A percentile compares a stretch with the other conserved stretches of the same genome.
These are phyloP conservation scores for Nasalis larvatus DNA, from an alignment of 2,113 vertebrate genomes.

Conservation along the genomic window DNA sequence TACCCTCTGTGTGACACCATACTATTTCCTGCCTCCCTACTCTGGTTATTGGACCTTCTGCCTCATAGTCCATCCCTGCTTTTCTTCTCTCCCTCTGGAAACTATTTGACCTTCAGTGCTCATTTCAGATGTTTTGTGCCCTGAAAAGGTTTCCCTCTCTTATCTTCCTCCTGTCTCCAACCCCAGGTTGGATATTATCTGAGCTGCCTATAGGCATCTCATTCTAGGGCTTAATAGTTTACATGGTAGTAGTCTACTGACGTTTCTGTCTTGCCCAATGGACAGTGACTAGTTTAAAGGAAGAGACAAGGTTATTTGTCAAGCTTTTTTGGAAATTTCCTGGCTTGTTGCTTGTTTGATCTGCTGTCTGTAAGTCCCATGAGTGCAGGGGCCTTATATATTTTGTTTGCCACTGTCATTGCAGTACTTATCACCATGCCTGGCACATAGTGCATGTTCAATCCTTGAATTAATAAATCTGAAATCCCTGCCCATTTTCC, in stretches of 20 bases:
- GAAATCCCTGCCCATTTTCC: not conserved
- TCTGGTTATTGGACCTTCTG: not conserved
- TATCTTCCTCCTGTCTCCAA: not conserved
- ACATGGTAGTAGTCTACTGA: too few species aligned
- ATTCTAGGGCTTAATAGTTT: accelerated
- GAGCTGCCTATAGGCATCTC: not conserved
- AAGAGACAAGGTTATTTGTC: not conserved
- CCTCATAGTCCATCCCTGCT: accelerated
- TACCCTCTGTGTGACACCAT: accelerated
- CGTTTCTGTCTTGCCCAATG: not conserved
- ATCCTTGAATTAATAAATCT: not conserved
- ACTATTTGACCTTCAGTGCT: not conserved
- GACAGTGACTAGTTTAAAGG: not conserved
- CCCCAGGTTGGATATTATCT: not conserved
- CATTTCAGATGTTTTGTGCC: too few species aligned
- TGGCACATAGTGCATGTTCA: not conserved
- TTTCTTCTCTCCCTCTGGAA: not conserved
- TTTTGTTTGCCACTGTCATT: not conserved
- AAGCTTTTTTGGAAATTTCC: not conserved
- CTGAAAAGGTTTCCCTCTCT: not conserved
- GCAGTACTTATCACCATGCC: not conserved
- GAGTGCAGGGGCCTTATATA: too few species aligned
- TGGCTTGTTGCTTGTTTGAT: not conserved
- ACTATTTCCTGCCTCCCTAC: not conserved
- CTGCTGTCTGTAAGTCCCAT: not conserved